phyloP scores from a whole-genome alignment of 2,113 vertebrate species.

The Oenanthe oenanthe region DNA sequence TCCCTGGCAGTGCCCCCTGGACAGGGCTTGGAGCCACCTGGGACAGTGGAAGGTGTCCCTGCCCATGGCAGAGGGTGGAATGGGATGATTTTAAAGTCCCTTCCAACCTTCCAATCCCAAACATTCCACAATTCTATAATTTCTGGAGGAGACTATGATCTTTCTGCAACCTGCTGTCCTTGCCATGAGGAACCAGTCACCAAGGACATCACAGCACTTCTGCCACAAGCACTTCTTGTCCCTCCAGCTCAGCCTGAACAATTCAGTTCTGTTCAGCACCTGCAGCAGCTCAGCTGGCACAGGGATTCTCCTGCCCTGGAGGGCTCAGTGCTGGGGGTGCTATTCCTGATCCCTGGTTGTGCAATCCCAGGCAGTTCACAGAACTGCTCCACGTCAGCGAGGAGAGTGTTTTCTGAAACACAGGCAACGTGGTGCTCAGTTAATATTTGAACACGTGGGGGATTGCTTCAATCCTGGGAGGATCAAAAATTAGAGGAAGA shows the following conservation, averaged over 20 bases:
- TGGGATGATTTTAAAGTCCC: not conserved
- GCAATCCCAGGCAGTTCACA: not conserved
- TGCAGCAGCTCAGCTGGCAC: not conserved
- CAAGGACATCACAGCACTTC: not conserved
- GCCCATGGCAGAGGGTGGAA: not conserved
- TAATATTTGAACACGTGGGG: not conserved
- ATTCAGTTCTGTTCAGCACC: not conserved
- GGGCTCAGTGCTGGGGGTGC: not conserved
- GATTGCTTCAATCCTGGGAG: not conserved
- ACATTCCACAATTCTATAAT: not conserved
- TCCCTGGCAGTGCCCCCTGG: not conserved
- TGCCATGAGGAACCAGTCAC: not conserved
- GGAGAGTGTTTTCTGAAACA: not conserved
- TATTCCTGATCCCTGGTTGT: not conserved
- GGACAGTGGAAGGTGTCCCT: not conserved
- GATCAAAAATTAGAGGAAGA: not conserved
- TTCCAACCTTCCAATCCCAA: not conserved
- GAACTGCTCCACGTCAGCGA: not conserved
- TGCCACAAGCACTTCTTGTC: not conserved
- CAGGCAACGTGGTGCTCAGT: rapidly evolving
- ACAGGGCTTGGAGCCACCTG: not conserved
- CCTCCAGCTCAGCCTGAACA: not conserved
- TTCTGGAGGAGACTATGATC: not conserved
- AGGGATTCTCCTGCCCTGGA: not conserved
- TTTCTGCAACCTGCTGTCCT: not conserved